Conservation (phyloP, 2,113 vertebrate species). For the Butorides virescens region DNA sequence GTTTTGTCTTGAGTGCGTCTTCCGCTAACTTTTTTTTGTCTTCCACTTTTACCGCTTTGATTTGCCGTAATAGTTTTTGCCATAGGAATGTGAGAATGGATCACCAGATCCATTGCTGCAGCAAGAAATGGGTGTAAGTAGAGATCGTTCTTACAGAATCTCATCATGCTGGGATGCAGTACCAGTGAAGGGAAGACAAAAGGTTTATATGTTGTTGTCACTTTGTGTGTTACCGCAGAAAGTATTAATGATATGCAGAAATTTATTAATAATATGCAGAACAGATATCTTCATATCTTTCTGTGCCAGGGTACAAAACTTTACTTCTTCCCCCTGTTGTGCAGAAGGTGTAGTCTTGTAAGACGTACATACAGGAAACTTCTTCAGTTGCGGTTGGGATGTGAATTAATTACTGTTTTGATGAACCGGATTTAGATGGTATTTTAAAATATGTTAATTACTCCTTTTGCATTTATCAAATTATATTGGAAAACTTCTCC, state of each 20-base stretch:
- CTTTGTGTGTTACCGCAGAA: neutral
- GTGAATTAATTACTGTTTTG: conserved; percentile 12
- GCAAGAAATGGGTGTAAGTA: neutral
- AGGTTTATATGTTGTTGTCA: neutral
- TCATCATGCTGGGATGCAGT: neutral
- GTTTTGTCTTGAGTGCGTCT: neutral
- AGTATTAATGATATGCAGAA: no score
- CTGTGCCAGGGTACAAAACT: neutral
- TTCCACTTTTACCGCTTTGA: neutral
- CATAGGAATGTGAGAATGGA: neutral
- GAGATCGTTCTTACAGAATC: neutral
- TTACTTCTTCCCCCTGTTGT: neutral
- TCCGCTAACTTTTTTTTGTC: neutral
- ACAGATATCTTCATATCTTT: neutral
- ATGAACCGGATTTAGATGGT: neutral
- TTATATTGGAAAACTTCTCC: neutral
- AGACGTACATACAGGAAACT: neutral
- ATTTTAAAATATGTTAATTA: neutral
- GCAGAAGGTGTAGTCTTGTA: neutral
- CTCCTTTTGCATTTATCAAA: neutral
- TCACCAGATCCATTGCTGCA: neutral
- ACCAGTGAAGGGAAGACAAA: neutral
- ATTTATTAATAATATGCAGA: neutral
- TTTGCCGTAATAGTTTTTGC: neutral
- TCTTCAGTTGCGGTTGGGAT: neutral